Evolutionary conservation across 2,797 vertebrate species (phyloP), one percentile per base, ranked within the genome.

Genomic region (Carapus acus): DNA sequence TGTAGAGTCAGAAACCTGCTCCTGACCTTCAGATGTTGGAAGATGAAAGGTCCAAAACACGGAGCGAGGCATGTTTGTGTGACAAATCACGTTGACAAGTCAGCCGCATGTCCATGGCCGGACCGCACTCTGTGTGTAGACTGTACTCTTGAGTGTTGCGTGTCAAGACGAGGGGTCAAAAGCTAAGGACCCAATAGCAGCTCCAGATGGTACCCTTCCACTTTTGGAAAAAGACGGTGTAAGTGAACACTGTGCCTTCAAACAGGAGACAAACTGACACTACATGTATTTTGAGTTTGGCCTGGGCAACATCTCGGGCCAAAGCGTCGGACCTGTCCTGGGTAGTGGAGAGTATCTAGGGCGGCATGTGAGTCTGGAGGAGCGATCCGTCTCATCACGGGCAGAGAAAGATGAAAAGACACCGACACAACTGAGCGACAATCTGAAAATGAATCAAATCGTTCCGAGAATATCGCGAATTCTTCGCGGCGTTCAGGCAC

Each of bases 171-270:
- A 53, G 39, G 46, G 65, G 69, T 79, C 65, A 78, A 31, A 65
- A 19, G 63, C 62, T 65, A 54, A 46, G 52, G 14, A 65, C 60
- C 38, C 54, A 57, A 52, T 51, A 50, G 45, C 46, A 38, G 56
- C 55, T 69, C 68, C 70, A 78, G 62, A 77, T 72, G 69, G 69
- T 59, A 47, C 51, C 18, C 52, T 74, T 71, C 65, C 57, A 71
- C 50, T 77, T 81, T 71, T 58, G 69, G 74, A 78, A 73, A 57
- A 71, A 49, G 51, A 36, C 23, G 51, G 52, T 65, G 59, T 49
- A 54, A 61, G 65, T 46, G 49, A 50, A 48, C 38, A 23, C 7
- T 1, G 7, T 8, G 20, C 43, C 39, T 59, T 57, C 42, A 62
- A 56, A 59, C 24, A 43, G 53, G 41, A 68, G 23, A 65, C 53